These are phyloP conservation scores for Augochlora pura DNA, from an alignment of 1,140 invertebrate genomes.

Conservation along the genomic window DNA sequence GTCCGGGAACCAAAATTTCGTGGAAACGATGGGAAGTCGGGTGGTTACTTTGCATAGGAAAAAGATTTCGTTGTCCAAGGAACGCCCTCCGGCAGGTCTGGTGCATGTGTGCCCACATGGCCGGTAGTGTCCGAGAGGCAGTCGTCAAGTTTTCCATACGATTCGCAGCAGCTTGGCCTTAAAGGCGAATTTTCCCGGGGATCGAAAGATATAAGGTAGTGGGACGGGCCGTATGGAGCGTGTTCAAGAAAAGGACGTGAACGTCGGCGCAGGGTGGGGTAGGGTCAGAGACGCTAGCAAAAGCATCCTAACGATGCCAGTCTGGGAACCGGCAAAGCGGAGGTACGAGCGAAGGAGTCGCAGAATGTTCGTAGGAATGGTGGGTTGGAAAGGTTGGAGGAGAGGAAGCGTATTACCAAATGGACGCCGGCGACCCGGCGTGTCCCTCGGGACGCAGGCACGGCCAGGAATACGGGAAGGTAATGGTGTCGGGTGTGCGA, in stretches of 20 bases:
- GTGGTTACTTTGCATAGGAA: conserved; percentile 49
- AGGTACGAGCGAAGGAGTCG: conserved; percentile 35
- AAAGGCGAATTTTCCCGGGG: conserved; percentile 41
- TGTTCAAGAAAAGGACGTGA: conserved; percentile 8
- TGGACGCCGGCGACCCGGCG: conserved; percentile 71
- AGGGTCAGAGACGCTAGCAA: conserved; percentile 37
- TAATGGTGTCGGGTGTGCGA: conserved; percentile 75
- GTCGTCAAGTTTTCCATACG: conserved; percentile 58
- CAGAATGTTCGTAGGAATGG: conserved; percentile 38
- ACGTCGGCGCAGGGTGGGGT: not conserved
- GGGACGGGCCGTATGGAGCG: conserved; percentile 1
- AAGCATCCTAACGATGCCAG: conserved; percentile 73
- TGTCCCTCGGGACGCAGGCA: conserved; percentile 69
- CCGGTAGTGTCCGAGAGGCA: not conserved
- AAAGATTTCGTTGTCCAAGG: conserved; percentile 20
- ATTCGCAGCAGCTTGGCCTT: conserved; percentile 23
- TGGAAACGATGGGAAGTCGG: not conserved
- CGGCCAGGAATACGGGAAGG: conserved; percentile 71
- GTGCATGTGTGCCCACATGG: not conserved
- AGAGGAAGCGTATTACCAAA: conserved; percentile 75
- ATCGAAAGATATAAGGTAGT: conserved; percentile 22
- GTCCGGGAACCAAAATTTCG: not conserved
- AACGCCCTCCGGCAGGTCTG: not conserved
- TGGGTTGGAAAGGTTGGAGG: conserved; percentile 42
- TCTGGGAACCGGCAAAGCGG: conserved; percentile 42